Conservation (phyloP, 2,797 vertebrate species). For the Emys orbicularis region DNA sequence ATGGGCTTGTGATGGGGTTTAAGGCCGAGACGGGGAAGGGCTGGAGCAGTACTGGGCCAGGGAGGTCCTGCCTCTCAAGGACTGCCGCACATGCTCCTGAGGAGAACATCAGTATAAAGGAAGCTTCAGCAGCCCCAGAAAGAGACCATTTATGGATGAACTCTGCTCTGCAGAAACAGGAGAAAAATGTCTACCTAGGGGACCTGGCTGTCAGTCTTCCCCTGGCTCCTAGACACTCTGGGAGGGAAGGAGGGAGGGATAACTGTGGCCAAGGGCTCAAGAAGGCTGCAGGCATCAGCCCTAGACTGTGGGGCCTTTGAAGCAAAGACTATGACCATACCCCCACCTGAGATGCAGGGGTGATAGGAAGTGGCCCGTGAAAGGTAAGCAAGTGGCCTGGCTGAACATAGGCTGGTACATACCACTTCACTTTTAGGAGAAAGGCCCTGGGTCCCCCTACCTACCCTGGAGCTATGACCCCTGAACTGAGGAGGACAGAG, state of each 20-base stretch:
- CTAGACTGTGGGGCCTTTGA: not conserved
- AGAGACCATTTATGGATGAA: not conserved
- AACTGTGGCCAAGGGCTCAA: not conserved
- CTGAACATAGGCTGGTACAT: not conserved
- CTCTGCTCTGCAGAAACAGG: not conserved
- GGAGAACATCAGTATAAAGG: not conserved
- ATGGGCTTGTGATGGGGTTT: not conserved
- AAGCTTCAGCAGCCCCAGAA: not conserved
- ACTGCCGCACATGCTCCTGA: not conserved
- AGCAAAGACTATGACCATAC: not conserved
- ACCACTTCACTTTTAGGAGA: not conserved
- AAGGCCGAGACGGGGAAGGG: not conserved
- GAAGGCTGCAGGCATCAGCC: not conserved
- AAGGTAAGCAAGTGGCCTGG: not conserved
- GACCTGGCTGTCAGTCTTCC: no score
- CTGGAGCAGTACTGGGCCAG: not conserved
- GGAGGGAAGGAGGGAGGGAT: not conserved
- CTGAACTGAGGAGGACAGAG: not conserved
- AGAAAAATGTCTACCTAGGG: no score
- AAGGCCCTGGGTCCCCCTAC: not conserved
- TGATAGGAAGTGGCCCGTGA: not conserved
- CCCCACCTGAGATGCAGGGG: not conserved
- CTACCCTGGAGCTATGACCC: not conserved
- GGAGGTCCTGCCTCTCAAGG: not conserved
- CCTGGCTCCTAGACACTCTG: no score